Conservation (phyloP, 1,140 invertebrate species). For the Drosophila chauvacae region DNA sequence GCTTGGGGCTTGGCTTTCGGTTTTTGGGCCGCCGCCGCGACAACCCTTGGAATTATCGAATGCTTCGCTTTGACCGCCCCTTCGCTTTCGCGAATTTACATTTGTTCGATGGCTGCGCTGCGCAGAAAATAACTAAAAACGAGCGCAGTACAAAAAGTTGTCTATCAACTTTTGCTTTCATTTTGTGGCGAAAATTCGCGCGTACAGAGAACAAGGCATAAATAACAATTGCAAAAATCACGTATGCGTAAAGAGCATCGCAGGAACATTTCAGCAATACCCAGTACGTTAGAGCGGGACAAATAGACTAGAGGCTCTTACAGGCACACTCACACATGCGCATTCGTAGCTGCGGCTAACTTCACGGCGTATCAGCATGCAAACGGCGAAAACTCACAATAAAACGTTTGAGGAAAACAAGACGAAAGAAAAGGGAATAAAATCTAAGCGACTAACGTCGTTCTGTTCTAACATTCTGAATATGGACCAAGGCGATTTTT, state of each 20-base stretch:
- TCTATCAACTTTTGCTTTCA: constrained; percentile 84
- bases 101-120: constrained; percentile 34
- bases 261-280: constrained; percentile 6
- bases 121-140: constrained; percentile 48
- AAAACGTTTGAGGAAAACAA: constrained; percentile 75
- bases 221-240: constrained; percentile 73
- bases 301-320: constrained; percentile 16
- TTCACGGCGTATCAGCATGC: constrained; percentile 57
- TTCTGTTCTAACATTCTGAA: constrained; percentile 37
- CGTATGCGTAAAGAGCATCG: constrained; percentile 66
- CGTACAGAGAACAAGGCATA: constrained; percentile 60
- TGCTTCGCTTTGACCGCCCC: constrained; percentile 17
- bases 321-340: constrained; percentile 29
- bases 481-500: constrained; percentile 25
- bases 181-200: constrained; percentile 76
- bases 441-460: constrained; percentile 26
- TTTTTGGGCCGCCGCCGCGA: constrained; percentile 10
- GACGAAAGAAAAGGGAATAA: constrained; percentile 36
- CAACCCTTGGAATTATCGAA: constrained; percentile 62
- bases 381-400: constrained; percentile 54
- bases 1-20: constrained; percentile 15
- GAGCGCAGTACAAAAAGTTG: constrained; percentile 66
- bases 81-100: constrained; percentile 32
- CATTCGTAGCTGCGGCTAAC: constrained; percentile 56
- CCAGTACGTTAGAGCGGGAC: constrained; percentile 47